Evolutionary conservation across 2,113 vertebrate genomes (phyloP), one percentile per base, ranked within the genome.

Genomic region (Lanius ludovicianus): DNA sequence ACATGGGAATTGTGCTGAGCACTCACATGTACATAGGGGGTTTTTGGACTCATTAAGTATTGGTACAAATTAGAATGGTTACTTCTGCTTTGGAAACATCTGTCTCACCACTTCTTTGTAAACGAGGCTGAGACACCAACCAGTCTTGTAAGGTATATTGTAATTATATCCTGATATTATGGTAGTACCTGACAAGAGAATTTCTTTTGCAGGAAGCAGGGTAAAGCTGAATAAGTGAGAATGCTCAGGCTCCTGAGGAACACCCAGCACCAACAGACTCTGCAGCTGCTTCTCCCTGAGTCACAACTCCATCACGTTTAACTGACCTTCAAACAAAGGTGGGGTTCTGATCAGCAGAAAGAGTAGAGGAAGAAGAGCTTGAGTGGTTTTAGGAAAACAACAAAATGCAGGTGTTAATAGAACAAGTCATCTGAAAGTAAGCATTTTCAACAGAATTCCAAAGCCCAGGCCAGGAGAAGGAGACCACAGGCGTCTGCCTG

Each of bases 81-180:
- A 95, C 90, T 97, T 96, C 96, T 96, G 96, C 96, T 97, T 95
- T 95, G 92, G 80, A 87, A 95, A 93, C 96, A 90, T 96, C 93
- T 93, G 90, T 57, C 76, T 87, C 2, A 0, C 53, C 49, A 55
- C 62, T 28, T 47, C 67, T 60, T 57, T 35, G 52, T 41, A 49
- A 80, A 27, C 3, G 2, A 60, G 64, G 33, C 86, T 65, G 41
- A 82, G 49, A 42, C 33, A 50, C 20, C 53, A 68, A 27, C 30
- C 35, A 27, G 31, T 28, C 25, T 75, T 22, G 5, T 4, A 55
- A 56, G 33, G n/a, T 37, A 30, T 24, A 28, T 4, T 59, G 44
- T 14, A 22, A 37, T 37, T 52, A 15, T 33, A n/a, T 0, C 0
- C 10, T 21, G 41, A 14, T 35, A 13, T 15, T 22, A 11, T 8